phyloP scores from a whole-genome alignment of 1,140 invertebrate species.

The Paraescarpia echinospica region DNA sequence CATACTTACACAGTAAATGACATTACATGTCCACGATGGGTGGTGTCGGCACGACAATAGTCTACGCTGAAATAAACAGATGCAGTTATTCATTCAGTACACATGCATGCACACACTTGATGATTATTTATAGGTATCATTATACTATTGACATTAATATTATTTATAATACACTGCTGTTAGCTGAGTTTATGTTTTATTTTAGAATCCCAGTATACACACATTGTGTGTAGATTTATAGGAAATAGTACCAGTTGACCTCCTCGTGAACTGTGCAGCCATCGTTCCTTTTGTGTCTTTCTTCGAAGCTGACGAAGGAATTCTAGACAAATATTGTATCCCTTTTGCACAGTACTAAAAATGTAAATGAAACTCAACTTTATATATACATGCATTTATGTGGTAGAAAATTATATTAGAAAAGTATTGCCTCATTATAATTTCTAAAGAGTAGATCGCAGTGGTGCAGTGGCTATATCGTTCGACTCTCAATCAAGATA shows the following conservation, averaged over 20 bases:
- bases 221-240: conserved; percentile 69
- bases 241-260: conserved; percentile 65
- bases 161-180: background rate
- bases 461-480: too few species aligned
- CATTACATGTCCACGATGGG: too few species aligned
- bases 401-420: background rate
- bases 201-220: conserved; percentile 59
- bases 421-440: background rate
- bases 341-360: background rate
- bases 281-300: conserved; percentile 66
- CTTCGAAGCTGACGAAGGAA: background rate
- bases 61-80: too few species aligned
- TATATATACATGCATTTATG: too few species aligned
- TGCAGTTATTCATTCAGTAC: too few species aligned
- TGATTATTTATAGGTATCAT: background rate
- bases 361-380: background rate
- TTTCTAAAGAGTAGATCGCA: too few species aligned
- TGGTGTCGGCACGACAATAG: too few species aligned
- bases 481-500: too few species aligned
- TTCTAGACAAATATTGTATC: background rate
- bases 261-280: conserved; percentile 79
- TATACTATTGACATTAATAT: background rate
- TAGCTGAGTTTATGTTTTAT: background rate
- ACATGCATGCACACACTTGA: background rate
- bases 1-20: too few species aligned